phyloP scores from a whole-genome alignment of 2,113 vertebrate genomes.

The Brachirus orientalis region DNA sequence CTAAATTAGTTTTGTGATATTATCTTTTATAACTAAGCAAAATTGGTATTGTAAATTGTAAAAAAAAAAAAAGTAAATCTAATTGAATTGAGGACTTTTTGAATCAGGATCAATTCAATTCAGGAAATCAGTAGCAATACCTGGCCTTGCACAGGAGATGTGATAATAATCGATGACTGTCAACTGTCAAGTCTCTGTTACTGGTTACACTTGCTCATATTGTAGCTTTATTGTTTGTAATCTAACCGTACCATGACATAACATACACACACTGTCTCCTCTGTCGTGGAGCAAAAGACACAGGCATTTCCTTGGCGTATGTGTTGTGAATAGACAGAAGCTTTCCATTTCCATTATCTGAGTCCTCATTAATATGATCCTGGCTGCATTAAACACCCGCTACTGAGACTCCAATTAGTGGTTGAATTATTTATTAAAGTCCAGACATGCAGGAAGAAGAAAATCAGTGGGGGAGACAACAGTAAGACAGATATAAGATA shows the following conservation, averaged over 20 bases:
- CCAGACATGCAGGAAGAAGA: constrained; percentile 38
- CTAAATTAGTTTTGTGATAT: too few species aligned
- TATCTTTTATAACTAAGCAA: too few species aligned
- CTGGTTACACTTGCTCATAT: constrained; percentile 7
- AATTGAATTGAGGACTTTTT: too few species aligned
- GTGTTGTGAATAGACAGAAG: constrained; percentile 44
- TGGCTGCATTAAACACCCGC: constrained; percentile 61
- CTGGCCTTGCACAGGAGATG: too few species aligned
- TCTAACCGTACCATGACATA: constrained; percentile 22
- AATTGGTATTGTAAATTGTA: too few species aligned
- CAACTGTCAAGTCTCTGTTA: not conserved
- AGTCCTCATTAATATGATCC: constrained; percentile 69
- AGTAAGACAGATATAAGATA: constrained; percentile 26
- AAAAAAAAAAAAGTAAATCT: too few species aligned
- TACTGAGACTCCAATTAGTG: constrained; percentile 74
- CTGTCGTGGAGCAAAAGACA: constrained; percentile 22
- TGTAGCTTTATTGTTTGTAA: constrained; percentile 15
- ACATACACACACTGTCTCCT: constrained; percentile 21
- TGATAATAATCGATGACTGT: too few species aligned
- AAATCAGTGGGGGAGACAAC: constrained; percentile 17
- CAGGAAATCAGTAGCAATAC: too few species aligned
- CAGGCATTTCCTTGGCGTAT: constrained; percentile 20
- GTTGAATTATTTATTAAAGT: constrained; percentile 66
- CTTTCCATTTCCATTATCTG: constrained; percentile 60
- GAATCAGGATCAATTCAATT: too few species aligned